Evolutionary conservation across 2,797 vertebrate genomes (phyloP).

Genomic region (Cheirogaleus major): DNA sequence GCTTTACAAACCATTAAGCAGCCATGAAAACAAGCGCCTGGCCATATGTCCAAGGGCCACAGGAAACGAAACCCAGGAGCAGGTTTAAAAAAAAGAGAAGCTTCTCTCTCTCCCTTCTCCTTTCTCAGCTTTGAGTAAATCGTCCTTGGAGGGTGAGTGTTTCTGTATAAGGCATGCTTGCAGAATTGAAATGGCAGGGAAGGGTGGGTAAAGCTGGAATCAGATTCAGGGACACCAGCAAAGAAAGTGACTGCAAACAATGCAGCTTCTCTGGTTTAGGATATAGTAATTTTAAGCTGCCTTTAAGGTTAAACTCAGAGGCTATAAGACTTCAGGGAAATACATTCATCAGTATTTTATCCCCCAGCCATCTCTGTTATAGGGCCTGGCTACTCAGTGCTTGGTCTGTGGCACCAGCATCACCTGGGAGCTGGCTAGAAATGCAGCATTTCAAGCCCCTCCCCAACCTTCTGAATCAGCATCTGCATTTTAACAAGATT

Average conservation of each 20-base stretch:
- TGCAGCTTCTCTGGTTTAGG: neutral
- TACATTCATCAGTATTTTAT: neutral
- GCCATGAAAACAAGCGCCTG: conserved; percentile 53
- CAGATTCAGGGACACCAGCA: neutral
- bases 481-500: conserved; percentile 17
- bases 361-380: neutral
- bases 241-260: neutral
- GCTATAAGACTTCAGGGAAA: neutral
- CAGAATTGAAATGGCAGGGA: neutral
- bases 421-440: neutral
- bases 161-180: neutral
- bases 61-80: conserved; percentile 49
- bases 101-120: neutral
- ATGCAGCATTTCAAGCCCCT: neutral
- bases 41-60: conserved; percentile 69
- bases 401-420: neutral
- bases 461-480: neutral
- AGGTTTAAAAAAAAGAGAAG: conserved; percentile 46
- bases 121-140: conserved; percentile 32
- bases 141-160: neutral
- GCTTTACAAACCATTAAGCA: conserved; percentile 76
- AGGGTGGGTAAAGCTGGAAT: neutral
- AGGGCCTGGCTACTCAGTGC: neutral
- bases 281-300: neutral
- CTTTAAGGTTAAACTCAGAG: neutral